Conservation (phyloP, 2,797 vertebrate genomes). For the Diplodus puntazzo region DNA sequence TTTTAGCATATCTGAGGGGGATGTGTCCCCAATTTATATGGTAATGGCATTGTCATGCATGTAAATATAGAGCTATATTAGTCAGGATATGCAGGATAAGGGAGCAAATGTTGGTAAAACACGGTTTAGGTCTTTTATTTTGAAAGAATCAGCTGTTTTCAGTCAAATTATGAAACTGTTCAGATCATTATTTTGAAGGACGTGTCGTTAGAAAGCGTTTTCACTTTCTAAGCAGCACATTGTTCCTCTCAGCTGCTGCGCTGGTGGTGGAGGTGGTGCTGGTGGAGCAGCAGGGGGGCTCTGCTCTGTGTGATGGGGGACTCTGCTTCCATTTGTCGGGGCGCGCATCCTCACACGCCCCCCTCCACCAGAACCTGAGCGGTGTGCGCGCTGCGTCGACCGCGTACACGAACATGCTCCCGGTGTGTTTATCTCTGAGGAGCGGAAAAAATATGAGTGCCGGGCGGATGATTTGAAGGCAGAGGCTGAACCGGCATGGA, state of each 20-base stretch:
- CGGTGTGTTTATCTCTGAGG: neutral
- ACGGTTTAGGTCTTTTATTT: neutral
- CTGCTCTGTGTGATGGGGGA: constrained; percentile 41
- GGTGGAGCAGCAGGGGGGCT: constrained; percentile 53
- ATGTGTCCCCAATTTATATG: too few relatives aligned
- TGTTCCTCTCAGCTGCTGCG: neutral
- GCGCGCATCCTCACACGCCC: constrained; percentile 56
- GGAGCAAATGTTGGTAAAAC: neutral
- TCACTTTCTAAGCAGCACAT: neutral
- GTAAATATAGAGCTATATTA: too few relatives aligned
- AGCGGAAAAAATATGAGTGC: constrained; percentile 5
- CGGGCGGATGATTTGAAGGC: constrained; percentile 56
- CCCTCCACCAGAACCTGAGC: constrained; percentile 34
- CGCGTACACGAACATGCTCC: constrained; percentile 27
- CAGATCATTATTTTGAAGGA: neutral
- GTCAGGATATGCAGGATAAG: too few relatives aligned
- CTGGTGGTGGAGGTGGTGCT: constrained; percentile 14
- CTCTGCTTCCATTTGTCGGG: constrained; percentile 17
- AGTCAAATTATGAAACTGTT: neutral
- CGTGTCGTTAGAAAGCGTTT: neutral
- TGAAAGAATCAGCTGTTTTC: neutral
- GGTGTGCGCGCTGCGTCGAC: constrained; percentile 44
- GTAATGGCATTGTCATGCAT: too few relatives aligned
- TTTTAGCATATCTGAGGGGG: too few relatives aligned
- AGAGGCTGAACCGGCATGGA: constrained; percentile 60